A percentile compares a stretch with the other conserved stretches of the same genome.
Evolutionary conservation across 2,888 invertebrate species (phyloP).

Genomic region (Drosophila hamatofila): DNA sequence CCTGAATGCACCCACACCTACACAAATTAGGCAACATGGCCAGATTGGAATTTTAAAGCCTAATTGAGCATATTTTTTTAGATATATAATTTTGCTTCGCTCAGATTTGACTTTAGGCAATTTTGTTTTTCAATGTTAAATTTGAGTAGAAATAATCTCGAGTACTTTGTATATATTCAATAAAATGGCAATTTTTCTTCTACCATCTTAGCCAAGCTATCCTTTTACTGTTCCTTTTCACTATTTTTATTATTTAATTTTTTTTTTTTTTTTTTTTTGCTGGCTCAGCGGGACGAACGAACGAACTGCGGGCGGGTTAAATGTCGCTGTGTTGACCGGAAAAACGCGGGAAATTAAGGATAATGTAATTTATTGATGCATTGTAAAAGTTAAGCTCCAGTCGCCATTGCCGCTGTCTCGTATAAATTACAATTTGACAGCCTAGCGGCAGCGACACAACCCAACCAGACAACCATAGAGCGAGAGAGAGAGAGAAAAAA

Average conservation of each 20-base stretch:
- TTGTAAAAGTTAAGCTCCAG: slow-evolving; percentile 78
- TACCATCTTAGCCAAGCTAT: background rate
- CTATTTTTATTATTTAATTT: background rate
- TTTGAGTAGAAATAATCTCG: background rate
- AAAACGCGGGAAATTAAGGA: slow-evolving; percentile 80
- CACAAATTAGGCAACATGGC: background rate
- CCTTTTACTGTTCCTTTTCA: background rate
- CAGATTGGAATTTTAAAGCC: background rate
- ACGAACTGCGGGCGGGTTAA: slow-evolving; percentile 73
- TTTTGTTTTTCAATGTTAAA: background rate
- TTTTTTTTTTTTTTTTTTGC: slow-evolving; percentile 27
- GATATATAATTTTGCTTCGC: too few species aligned
- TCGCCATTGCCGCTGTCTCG: slow-evolving; percentile 55
- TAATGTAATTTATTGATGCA: slow-evolving; percentile 80
- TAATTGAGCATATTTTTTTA: background rate
- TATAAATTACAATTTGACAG: slow-evolving; percentile 78
- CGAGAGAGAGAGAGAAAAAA: background rate
- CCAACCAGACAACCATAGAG: slow-evolving; percentile 19
- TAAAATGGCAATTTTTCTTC: background rate
- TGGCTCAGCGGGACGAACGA: slow-evolving; percentile 57
- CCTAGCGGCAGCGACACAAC: slow-evolving; percentile 32
- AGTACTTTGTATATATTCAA: slow-evolving; percentile 1
- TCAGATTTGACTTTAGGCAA: background rate
- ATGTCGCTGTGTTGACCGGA: slow-evolving; percentile 75
- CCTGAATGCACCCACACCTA: background rate